A percentile compares a stretch with the other conserved stretches of the same genome.
phyloP scores from a whole-genome alignment of 92 coral and sea anemone genomes.

The Phenganax subtilis region DNA sequence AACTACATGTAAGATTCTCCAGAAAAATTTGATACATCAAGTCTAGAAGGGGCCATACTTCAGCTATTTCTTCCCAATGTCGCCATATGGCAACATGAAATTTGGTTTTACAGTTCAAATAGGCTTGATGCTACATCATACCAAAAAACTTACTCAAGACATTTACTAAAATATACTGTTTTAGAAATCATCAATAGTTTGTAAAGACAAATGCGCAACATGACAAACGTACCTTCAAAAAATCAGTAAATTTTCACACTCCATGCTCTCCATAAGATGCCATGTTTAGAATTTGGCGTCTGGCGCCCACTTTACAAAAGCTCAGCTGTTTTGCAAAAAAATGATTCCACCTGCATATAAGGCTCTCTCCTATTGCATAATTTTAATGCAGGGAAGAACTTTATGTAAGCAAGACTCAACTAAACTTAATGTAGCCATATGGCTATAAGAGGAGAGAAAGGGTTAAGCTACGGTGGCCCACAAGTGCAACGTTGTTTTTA shows the following conservation, averaged over 20 bases:
- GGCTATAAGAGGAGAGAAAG: constrained; percentile 19
- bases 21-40: background rate
- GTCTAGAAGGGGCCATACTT: background rate
- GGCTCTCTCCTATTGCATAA: background rate
- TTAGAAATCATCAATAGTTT: background rate
- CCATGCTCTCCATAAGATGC: background rate
- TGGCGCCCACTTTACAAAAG: background rate
- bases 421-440: constrained; percentile 1
- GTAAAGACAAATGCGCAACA: background rate
- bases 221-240: constrained; percentile 13
- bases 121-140: background rate
- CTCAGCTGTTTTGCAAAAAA: background rate
- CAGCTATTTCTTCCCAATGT: constrained; percentile 6
- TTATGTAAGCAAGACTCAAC: background rate
- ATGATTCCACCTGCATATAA: background rate
- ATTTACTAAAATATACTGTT: background rate
- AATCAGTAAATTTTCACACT: background rate
- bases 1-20: too few species aligned
- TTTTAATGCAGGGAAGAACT: background rate
- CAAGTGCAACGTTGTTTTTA: too few species aligned
- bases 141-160: background rate
- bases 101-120: background rate
- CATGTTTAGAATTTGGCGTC: background rate
- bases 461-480: too few species aligned
- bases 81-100: constrained; percentile 19